Conservation (phyloP, 2,888 invertebrate genomes). For the Baronia brevicornis region DNA sequence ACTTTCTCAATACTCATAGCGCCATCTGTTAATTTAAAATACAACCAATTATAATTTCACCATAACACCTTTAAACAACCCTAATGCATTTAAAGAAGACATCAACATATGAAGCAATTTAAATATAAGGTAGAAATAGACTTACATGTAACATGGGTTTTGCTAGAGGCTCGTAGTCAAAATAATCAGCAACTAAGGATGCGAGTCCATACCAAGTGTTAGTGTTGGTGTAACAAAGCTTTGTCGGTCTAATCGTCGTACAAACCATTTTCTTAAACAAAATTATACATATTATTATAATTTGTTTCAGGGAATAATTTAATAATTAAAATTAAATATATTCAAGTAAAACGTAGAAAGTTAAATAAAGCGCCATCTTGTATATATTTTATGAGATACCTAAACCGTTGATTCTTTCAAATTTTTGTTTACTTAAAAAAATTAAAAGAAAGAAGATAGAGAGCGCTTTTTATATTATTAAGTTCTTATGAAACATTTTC, state of each 20-base stretch:
- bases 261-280: conserved; percentile 89
- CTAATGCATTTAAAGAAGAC: too few species aligned
- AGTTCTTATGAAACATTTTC: too few species aligned
- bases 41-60: neutral
- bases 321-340: neutral
- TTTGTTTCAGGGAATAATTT: neutral
- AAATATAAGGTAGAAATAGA: conserved; percentile 27
- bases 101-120: neutral
- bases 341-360: too few species aligned
- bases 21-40: too few species aligned
- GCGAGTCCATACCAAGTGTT: conserved; percentile 83
- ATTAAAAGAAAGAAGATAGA: too few species aligned
- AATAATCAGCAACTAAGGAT: conserved; percentile 84
- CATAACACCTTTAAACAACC: too few species aligned
- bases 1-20: neutral
- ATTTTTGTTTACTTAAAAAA: too few species aligned
- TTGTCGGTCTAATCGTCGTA: conserved; percentile 86
- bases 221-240: conserved; percentile 81
- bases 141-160: conserved; percentile 81
- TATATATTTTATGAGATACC: neutral
- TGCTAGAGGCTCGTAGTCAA: conserved; percentile 82
- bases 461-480: too few species aligned
- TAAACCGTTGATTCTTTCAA: too few species aligned
- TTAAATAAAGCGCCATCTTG: conserved; percentile 9
- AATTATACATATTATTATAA: neutral